Evolutionary conservation across 2,113 vertebrate genomes (phyloP).

Genomic region (Melanocharis versteri): DNA sequence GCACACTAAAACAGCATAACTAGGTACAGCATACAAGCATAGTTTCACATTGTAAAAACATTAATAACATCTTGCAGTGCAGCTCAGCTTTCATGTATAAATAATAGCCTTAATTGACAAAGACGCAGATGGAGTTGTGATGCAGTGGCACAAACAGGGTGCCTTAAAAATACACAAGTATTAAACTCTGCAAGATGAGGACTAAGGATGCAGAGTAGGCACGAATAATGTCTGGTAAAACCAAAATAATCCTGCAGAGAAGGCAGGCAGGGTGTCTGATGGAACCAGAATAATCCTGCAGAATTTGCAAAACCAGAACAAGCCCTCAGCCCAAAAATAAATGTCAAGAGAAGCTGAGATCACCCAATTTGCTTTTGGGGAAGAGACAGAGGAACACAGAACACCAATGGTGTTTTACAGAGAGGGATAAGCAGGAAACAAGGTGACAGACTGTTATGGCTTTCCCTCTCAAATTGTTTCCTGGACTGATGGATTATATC

Average conservation of each 20-base stretch:
- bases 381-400: not conserved
- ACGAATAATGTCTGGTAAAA: conserved; percentile 25
- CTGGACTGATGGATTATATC: not conserved
- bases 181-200: not conserved
- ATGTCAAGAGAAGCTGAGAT: not conserved
- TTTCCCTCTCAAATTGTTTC: not conserved
- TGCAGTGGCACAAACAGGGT: not conserved
- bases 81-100: not conserved
- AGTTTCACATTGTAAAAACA: not conserved
- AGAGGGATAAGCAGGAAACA: not conserved
- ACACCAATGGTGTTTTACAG: not conserved
- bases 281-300: conserved; percentile 42
- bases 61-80: not conserved
- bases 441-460: not conserved
- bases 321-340: conserved; percentile 37
- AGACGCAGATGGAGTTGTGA: not conserved
- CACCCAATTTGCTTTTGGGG: not conserved
- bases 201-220: not conserved
- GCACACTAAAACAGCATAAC: not conserved
- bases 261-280: not conserved
- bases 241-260: conserved; percentile 46
- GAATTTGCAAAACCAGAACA: conserved; percentile 23
- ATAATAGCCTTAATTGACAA: not conserved
- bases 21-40: not conserved
- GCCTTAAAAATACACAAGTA: not conserved